These are phyloP conservation scores for Glyphotaelius pellucidus DNA, from an alignment of 2,888 invertebrate species.

Conservation along the genomic window DNA sequence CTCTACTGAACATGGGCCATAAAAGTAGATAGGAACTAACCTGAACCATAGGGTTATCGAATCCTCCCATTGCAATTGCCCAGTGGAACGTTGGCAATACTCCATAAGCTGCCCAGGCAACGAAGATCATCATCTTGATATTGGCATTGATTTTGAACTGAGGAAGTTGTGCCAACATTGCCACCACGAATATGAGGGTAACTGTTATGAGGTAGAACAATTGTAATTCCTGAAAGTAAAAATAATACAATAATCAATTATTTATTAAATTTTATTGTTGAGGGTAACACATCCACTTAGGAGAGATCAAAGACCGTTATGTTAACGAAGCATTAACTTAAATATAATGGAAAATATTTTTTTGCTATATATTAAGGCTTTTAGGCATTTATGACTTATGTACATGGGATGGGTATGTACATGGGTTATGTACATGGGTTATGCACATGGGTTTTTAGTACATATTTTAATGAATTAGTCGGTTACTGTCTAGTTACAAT, in stretches of 20 bases:
- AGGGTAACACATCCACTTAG: not conserved
- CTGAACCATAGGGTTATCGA: slow-evolving; percentile 89
- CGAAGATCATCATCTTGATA: slow-evolving; percentile 88
- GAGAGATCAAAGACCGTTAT: not conserved
- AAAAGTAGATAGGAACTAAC: slow-evolving; percentile 72
- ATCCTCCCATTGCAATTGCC: slow-evolving; percentile 92
- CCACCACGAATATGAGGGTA: slow-evolving; percentile 86
- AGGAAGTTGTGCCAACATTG: slow-evolving; percentile 89
- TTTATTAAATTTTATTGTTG: not conserved
- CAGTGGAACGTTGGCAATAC: slow-evolving; percentile 95
- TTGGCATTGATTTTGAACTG: slow-evolving; percentile 83
- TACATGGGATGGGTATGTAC: no score
- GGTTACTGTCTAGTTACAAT: no score
- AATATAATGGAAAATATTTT: not conserved
- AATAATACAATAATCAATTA: not conserved
- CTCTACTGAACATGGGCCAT: no score
- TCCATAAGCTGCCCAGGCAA: slow-evolving; percentile 93
- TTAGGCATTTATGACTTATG: no score
- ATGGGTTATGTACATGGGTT: no score
- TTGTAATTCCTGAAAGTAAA: slow-evolving; percentile 81
- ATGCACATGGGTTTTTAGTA: no score
- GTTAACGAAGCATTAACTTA: not conserved
- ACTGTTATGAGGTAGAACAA: slow-evolving; percentile 91
- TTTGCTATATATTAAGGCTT: no score
- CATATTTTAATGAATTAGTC: no score